Percentiles rank a stretch among this genome's conserved stretches.
These are phyloP conservation scores for Spinibarbus caldwelli DNA, from an alignment of 2,797 vertebrate species.

Conservation along the genomic window DNA sequence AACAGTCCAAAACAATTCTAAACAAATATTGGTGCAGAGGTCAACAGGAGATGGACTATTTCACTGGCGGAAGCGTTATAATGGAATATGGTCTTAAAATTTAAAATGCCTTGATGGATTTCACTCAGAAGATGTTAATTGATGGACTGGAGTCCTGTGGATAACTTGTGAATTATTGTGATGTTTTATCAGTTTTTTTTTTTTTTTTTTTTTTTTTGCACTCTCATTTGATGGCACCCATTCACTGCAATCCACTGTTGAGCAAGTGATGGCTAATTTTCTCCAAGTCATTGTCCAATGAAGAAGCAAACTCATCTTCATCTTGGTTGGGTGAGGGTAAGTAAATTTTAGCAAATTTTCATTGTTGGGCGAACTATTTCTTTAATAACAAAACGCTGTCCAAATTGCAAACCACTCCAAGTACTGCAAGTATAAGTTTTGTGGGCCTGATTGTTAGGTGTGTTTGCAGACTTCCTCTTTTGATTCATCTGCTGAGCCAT, in stretches of 20 bases:
- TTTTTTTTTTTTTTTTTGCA: not conserved
- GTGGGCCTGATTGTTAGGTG: not conserved
- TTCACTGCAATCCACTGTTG: not conserved
- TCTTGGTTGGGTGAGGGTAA: not conserved
- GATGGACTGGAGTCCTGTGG: not conserved
- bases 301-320: not conserved
- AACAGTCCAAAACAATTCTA: not conserved
- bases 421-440: not conserved
- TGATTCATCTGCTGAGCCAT: constrained; percentile 19
- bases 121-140: not conserved
- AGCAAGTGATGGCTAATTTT: not conserved
- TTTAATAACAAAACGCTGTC: not conserved
- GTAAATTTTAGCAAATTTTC: not conserved
- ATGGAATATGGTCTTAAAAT: not conserved
- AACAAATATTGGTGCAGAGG: not conserved
- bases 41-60: not conserved
- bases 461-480: constrained; percentile 31
- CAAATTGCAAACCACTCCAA: constrained; percentile 8
- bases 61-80: not conserved
- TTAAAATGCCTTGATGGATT: not conserved
- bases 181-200: not conserved
- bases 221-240: not conserved
- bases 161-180: not conserved
- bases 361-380: not conserved
- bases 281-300: not conserved